Evolutionary conservation across 1,140 invertebrate species (phyloP), one percentile per base, ranked within the genome.

Genomic region (Plutomurus gul): DNA sequence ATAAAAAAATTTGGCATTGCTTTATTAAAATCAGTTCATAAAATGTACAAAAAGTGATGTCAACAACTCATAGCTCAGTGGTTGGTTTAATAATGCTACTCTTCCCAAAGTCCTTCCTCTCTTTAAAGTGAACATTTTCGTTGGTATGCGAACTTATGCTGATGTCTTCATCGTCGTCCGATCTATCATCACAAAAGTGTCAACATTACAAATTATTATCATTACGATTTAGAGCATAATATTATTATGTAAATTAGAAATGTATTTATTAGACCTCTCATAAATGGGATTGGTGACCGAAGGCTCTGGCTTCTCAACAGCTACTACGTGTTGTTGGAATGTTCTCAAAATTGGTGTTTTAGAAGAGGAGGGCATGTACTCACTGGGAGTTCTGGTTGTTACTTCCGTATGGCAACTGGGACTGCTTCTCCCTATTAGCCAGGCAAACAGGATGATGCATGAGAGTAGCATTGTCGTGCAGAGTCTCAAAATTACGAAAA

Each of bases 91-190:
- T 76, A 30, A 51, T 78, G 65, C 70, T 40, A 73, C 20, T 77
- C 22, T 78, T 65, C 18, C 25, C 39, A 83, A 92, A 95, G 85
- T 94, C 93, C 85, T 93, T 91, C 84, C 94, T 94, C 84, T 91
- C 91, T 79, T 92, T 90, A 86, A 95, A 95, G 37, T 91, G 93
- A 4, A 95, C 93, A 84, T 95, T 95, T 76, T 94, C 93, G 84
- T 95, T 95, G 43, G 91, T 92, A 8, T 81, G 76, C 39, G 90
- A 89, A 86, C 91, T 92, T 46, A 91, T 84, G 84, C 89, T 92
- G 70, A 91, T 75, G 39, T 80, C 75, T 16, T 49, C 81, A 80
- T 92, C 91, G 83, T 92, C 91, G 20, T 88, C 88, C 33, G 91
- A 90, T 84, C 91, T 92, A 85, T 10, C 88, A 88, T 83, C 27